Percentiles rank a stretch among this genome's conserved stretches.
phyloP scores from a whole-genome alignment of 1,140 invertebrate species.

The Globodera ellingtonae region DNA sequence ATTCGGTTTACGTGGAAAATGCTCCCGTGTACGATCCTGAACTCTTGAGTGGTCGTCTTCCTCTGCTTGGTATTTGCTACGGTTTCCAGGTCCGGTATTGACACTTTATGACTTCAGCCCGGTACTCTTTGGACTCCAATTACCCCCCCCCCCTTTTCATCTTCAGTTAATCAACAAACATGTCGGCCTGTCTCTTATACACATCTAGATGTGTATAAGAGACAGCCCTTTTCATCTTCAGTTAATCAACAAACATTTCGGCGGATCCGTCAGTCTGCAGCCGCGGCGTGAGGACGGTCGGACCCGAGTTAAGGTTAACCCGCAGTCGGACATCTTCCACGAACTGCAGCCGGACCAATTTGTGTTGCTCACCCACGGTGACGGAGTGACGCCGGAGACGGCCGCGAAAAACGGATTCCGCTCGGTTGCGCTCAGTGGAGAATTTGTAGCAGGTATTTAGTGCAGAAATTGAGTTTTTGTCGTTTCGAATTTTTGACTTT shows the following conservation, averaged over 20 bases:
- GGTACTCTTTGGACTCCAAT: constrained; percentile 11
- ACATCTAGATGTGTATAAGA: too few relatives aligned
- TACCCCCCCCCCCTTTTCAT: constrained; percentile 9
- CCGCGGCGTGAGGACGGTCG: constrained; percentile 91
- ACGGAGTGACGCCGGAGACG: constrained; percentile 86
- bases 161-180: constrained; percentile 92
- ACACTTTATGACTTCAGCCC: constrained; percentile 67
- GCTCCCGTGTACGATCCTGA: constrained; percentile 87
- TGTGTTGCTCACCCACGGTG: constrained; percentile 93
- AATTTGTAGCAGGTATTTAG: constrained; percentile 41
- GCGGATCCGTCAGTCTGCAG: constrained; percentile 84
- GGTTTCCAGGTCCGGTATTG: constrained; percentile 77
- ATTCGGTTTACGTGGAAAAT: constrained; percentile 92
- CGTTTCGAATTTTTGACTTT: too few relatives aligned
- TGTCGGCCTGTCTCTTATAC: too few relatives aligned
- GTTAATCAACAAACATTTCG: constrained; percentile 97
- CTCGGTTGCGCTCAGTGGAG: constrained; percentile 47
- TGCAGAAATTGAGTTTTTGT: too few relatives aligned
- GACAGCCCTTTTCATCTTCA: constrained; percentile 67
- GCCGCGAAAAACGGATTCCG: constrained; percentile 54
- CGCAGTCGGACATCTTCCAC: constrained; percentile 77
- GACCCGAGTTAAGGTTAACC: constrained; percentile 84
- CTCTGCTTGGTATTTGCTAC: constrained; percentile 90
- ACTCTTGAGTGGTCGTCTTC: constrained; percentile 91
- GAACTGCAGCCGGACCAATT: constrained; percentile 82